phyloP scores from a whole-genome alignment of 2,888 invertebrate genomes.

The Urechis unicinctus region DNA sequence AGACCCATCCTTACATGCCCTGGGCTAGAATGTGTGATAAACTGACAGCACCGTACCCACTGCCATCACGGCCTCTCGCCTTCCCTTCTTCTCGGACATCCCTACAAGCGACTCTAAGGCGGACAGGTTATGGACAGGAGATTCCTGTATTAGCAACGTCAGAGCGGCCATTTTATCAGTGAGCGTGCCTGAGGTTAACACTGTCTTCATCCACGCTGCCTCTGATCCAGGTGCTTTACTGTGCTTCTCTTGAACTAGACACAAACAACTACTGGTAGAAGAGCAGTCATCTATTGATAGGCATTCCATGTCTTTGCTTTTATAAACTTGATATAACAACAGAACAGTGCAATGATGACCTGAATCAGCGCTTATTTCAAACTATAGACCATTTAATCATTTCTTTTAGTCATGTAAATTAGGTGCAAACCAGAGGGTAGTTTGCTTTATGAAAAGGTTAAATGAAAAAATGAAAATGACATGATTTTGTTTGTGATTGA shows the following conservation, averaged over 20 bases:
- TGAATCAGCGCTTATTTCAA: too few species aligned
- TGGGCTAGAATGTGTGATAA: too few species aligned
- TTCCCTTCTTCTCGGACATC: slow-evolving; percentile 73
- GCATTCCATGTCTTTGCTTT: not conserved
- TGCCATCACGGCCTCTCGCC: slow-evolving; percentile 55
- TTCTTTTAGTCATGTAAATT: too few species aligned
- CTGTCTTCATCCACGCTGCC: slow-evolving; percentile 49
- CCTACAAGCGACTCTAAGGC: slow-evolving; percentile 66
- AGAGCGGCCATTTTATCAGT: slow-evolving; percentile 81
- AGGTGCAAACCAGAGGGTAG: too few species aligned
- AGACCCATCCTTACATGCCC: too few species aligned
- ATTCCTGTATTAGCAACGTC: slow-evolving; percentile 70
- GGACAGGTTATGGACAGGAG: slow-evolving; percentile 74
- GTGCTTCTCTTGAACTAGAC: slow-evolving; percentile 49
- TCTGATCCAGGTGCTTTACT: slow-evolving; percentile 37
- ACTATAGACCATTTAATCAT: too few species aligned
- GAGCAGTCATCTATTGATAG: not conserved
- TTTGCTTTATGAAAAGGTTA: too few species aligned
- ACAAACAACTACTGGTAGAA: not conserved
- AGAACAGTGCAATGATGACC: too few species aligned
- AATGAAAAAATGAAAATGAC: too few species aligned
- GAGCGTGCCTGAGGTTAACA: slow-evolving; percentile 73
- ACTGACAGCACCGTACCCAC: too few species aligned
- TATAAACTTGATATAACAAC: not conserved
- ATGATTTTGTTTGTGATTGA: too few species aligned